A percentile compares a stretch with the other conserved stretches of the same genome.
phyloP scores from a whole-genome alignment of 2,113 vertebrate genomes.

The Xiphophorus maculatus region DNA sequence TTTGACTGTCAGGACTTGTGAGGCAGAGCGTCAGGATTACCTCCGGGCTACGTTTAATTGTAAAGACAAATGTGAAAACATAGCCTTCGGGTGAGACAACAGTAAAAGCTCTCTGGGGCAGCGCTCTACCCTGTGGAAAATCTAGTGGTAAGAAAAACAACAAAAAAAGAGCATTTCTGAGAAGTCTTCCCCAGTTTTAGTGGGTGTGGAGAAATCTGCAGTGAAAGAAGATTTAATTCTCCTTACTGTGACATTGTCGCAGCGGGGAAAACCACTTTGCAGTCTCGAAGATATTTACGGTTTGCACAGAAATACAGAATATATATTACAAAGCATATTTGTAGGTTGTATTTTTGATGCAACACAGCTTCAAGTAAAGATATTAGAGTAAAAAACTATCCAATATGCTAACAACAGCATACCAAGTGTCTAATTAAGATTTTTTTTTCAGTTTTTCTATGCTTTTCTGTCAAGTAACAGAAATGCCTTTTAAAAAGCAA shows the following conservation, averaged over 20 bases:
- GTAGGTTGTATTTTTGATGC: not conserved
- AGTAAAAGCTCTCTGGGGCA: constrained; percentile 54
- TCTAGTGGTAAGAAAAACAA: constrained; percentile 13
- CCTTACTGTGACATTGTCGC: not conserved
- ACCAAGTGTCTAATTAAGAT: constrained; percentile 6
- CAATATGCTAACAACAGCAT: not conserved
- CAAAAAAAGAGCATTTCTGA: constrained; percentile 13
- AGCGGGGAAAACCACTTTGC: not conserved
- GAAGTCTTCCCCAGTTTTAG: constrained; percentile 9
- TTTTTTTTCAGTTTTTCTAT: not conserved
- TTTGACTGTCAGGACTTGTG: constrained; percentile 60
- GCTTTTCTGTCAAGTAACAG: constrained; percentile 17
- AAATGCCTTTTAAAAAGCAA: constrained; percentile 19
- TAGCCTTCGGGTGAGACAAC: constrained; percentile 60
- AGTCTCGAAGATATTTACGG: not conserved
- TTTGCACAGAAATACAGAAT: too few relatives aligned
- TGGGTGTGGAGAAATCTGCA: constrained; percentile 12
- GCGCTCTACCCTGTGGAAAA: constrained; percentile 37
- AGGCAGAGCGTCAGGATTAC: constrained; percentile 38
- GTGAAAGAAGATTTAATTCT: constrained; percentile 3
- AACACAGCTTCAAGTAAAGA: not conserved
- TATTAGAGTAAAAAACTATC: constrained; percentile 1
- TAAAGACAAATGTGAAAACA: constrained; percentile 70
- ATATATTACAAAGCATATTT: not conserved
- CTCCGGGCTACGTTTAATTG: constrained; percentile 73